These are phyloP conservation scores for Strigops habroptila DNA, from an alignment of 2,113 vertebrate species.

Conservation along the genomic window DNA sequence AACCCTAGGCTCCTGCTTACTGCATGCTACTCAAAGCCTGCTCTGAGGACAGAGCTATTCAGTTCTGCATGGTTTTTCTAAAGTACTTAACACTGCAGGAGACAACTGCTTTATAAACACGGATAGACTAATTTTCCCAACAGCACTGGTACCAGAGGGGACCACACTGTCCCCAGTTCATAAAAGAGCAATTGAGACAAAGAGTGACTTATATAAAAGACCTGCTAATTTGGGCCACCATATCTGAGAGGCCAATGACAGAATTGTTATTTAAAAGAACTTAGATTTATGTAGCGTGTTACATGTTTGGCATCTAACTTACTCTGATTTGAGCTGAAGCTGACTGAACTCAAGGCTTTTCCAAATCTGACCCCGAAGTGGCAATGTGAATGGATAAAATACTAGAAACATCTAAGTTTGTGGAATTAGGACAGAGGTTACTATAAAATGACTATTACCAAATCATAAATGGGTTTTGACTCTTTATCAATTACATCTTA, in stretches of 20 bases:
- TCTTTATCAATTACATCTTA: neutral
- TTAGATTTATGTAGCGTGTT: neutral
- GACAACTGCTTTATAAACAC: neutral
- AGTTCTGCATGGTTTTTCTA: constrained; percentile 21
- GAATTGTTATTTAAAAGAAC: neutral
- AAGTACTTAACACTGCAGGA: constrained; percentile 32
- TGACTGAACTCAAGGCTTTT: neutral
- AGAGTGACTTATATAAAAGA: neutral
- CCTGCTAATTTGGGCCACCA: neutral
- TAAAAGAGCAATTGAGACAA: neutral
- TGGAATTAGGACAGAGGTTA: neutral
- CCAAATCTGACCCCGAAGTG: neutral
- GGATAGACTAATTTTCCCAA: constrained; percentile 36
- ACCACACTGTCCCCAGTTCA: neutral
- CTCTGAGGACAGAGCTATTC: constrained; percentile 31
- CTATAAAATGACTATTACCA: neutral
- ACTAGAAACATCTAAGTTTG: neutral
- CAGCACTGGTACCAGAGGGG: neutral
- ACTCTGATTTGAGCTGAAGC: neutral
- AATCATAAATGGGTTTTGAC: neutral
- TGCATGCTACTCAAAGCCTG: constrained; percentile 3
- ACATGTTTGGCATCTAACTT: neutral
- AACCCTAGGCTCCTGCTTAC: neutral
- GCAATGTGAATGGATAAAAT: neutral
- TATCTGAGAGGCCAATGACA: neutral